Evolutionary conservation across 2,113 vertebrate genomes (phyloP).

Genomic region (Sander vitreus): DNA sequence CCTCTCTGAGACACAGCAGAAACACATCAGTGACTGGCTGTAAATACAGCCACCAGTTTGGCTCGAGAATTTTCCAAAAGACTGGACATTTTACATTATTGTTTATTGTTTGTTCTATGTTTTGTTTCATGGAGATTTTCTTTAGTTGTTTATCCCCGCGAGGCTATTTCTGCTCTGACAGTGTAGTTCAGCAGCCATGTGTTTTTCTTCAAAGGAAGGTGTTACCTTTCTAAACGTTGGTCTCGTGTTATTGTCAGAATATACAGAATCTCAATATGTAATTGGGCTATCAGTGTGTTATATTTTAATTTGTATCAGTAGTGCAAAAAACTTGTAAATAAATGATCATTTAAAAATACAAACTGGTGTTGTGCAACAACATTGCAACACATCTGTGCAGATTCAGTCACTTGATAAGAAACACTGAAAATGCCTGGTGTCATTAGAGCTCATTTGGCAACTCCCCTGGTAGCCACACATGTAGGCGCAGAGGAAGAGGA

Average conservation of each 20-base stretch:
- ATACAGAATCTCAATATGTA: constrained; percentile 58
- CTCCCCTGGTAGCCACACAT: background rate
- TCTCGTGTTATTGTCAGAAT: constrained; percentile 59
- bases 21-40: background rate
- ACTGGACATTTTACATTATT: constrained; percentile 8
- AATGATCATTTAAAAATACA: constrained; percentile 56
- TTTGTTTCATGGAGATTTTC: constrained; percentile 17
- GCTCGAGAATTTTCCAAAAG: background rate
- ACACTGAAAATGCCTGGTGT: background rate
- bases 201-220: constrained; percentile 33
- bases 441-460: background rate
- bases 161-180: constrained; percentile 37
- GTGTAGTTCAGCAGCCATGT: constrained; percentile 15
- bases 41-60: background rate
- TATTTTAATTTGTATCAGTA: constrained; percentile 48
- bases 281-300: constrained; percentile 21
- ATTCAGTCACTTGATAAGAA: background rate
- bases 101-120: constrained; percentile 8
- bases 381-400: background rate
- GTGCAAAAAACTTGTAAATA: constrained; percentile 76
- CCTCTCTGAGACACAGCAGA: constrained; percentile 66
- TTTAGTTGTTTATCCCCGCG: constrained; percentile 9
- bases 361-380: background rate
- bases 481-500: background rate
- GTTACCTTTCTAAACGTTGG: constrained; percentile 50